Evolutionary conservation across 2,113 vertebrate species (phyloP).

Genomic region (Myrmecobius fasciatus): DNA sequence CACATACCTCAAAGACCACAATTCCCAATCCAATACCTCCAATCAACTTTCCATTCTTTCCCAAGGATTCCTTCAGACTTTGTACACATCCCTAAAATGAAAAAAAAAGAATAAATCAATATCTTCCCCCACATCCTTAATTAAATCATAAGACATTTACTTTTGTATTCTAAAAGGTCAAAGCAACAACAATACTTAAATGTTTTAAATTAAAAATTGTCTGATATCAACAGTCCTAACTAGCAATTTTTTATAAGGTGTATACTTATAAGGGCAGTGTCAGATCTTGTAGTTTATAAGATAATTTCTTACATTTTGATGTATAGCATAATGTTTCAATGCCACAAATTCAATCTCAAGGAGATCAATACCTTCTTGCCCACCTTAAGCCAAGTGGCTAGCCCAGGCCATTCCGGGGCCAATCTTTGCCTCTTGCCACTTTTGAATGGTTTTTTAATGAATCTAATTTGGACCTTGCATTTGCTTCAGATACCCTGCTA

Average conservation of each 20-base stretch:
- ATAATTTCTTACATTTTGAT: neutral
- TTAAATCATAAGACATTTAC: neutral
- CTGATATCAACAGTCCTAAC: neutral
- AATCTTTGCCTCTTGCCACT: neutral
- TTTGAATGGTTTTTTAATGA: neutral
- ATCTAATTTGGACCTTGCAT: neutral
- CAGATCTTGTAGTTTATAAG: neutral
- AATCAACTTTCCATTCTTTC: constrained; percentile 79
- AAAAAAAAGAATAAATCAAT: neutral
- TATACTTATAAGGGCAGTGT: neutral
- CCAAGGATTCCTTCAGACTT: constrained; percentile 77
- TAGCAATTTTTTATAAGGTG: neutral
- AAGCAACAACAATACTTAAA: too few relatives aligned
- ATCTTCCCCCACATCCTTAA: neutral
- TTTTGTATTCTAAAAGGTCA: too few relatives aligned
- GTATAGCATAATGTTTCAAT: neutral
- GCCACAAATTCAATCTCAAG: neutral
- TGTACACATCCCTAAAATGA: constrained; percentile 80
- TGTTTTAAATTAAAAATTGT: neutral
- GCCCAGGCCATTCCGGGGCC: neutral
- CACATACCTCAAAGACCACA: constrained; percentile 85
- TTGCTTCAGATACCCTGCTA: neutral
- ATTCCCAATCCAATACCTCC: constrained; percentile 85
- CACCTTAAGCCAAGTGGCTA: neutral
- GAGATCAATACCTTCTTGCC: neutral